phyloP scores from a whole-genome alignment of 2,113 vertebrate genomes.

The Cyphomyrus plagiostoma region DNA sequence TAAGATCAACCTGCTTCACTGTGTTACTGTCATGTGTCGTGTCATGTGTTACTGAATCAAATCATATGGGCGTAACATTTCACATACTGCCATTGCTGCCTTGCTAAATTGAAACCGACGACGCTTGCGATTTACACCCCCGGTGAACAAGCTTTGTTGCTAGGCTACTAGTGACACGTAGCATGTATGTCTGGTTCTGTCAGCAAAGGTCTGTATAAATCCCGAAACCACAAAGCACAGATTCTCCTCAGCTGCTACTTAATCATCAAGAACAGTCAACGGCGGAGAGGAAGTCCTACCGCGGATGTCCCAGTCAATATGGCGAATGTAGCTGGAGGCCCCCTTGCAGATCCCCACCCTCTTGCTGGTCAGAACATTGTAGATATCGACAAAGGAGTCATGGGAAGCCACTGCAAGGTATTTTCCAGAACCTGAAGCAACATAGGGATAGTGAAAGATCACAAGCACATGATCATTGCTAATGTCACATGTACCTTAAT shows the following conservation, averaged over 20 bases:
- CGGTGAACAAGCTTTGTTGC: background rate
- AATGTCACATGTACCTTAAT: background rate
- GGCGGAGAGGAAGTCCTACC: conserved; percentile 52
- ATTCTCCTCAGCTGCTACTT: background rate
- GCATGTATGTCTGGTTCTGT: background rate
- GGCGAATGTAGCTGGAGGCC: conserved; percentile 84
- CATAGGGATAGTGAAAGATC: background rate
- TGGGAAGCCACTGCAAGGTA: conserved; percentile 94
- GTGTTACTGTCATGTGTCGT: no score
- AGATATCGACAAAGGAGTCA: conserved; percentile 96
- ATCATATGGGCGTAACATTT: no score
- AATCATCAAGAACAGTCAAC: background rate
- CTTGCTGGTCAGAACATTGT: conserved; percentile 93
- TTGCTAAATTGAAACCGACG: no score
- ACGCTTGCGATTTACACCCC: background rate
- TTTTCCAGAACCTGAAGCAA: conserved; percentile 76
- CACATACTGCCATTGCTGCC: no score
- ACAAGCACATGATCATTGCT: background rate
- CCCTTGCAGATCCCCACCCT: conserved; percentile 95
- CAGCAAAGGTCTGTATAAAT: background rate
- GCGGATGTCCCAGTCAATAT: conserved; percentile 93
- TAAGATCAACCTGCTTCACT: no score
- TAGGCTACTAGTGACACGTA: background rate
- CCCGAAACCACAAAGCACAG: background rate
- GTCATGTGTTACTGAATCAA: no score